phyloP scores from a whole-genome alignment of 2,113 vertebrate genomes.

The Percopsis transmontana region DNA sequence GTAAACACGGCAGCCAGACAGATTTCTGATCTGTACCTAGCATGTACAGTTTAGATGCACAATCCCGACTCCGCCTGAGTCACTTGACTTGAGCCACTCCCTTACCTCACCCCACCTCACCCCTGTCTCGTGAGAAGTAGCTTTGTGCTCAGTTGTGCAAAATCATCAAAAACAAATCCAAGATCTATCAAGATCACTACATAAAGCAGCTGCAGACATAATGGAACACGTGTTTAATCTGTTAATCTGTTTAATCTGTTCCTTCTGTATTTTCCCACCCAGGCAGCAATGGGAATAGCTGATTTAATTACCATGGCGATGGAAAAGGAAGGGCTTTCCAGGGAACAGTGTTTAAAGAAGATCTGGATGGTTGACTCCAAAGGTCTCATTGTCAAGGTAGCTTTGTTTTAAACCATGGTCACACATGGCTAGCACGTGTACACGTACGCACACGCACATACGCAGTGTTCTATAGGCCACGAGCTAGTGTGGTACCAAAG shows the following conservation, averaged over 20 bases:
- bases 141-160: too few species aligned
- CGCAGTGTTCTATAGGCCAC: too few species aligned
- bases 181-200: neutral
- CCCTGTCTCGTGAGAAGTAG: too few species aligned
- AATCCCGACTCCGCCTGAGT: too few species aligned
- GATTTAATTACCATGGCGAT: conserved; percentile 93
- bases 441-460: neutral
- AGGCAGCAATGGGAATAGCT: conserved; percentile 97
- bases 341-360: conserved; percentile 80
- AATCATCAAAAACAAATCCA: too few species aligned
- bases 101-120: too few species aligned
- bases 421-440: neutral
- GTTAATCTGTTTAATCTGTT: neutral
- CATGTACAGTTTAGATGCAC: too few species aligned
- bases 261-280: conserved; percentile 17
- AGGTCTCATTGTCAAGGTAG: conserved; percentile 95
- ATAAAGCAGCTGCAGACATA: neutral
- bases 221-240: neutral
- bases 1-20: too few species aligned
- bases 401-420: neutral
- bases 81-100: too few species aligned
- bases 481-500: too few species aligned
- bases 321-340: conserved; percentile 88
- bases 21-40: too few species aligned
- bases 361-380: conserved; percentile 99